phyloP scores from a whole-genome alignment of 2,888 invertebrate genomes.

The Eubasilissa splendida region DNA sequence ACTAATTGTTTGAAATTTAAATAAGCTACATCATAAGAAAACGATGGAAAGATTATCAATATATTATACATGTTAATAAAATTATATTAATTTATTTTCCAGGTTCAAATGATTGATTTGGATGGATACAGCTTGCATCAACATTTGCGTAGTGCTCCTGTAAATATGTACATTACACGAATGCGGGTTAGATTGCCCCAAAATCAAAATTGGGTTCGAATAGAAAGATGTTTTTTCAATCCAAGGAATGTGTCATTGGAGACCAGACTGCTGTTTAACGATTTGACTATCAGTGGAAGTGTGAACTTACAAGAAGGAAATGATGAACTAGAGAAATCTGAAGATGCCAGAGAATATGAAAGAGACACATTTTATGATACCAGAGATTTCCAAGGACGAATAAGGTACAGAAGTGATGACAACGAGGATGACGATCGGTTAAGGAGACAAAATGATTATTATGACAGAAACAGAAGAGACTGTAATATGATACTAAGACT shows the following conservation, averaged over 20 bases:
- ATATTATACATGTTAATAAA: background rate
- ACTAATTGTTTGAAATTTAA: too few relatives aligned
- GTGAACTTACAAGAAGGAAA: slow-evolving; percentile 74
- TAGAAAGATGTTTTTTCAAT: slow-evolving; percentile 84
- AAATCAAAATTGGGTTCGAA: slow-evolving; percentile 79
- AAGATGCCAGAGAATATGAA: slow-evolving; percentile 29
- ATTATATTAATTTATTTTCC: background rate
- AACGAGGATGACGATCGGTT: slow-evolving; percentile 67
- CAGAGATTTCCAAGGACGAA: slow-evolving; percentile 53
- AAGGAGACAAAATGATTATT: slow-evolving; percentile 64
- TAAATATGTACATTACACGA: slow-evolving; percentile 80
- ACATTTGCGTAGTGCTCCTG: slow-evolving; percentile 75
- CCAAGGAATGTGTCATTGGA: slow-evolving; percentile 82
- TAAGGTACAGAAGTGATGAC: slow-evolving; percentile 63
- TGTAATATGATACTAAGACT: slow-evolving; percentile 87
- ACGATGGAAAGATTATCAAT: background rate
- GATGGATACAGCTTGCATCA: slow-evolving; percentile 79
- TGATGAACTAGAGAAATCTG: slow-evolving; percentile 66
- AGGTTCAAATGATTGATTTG: slow-evolving; percentile 73
- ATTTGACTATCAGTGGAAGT: slow-evolving; percentile 84
- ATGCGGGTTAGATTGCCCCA: slow-evolving; percentile 80
- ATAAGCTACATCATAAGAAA: too few relatives aligned
- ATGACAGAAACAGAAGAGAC: slow-evolving; percentile 68
- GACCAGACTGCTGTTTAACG: slow-evolving; percentile 84
- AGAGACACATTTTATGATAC: slow-evolving; percentile 55